phyloP scores from a whole-genome alignment of 2,797 vertebrate genomes.

The Pelobates cultripes region DNA sequence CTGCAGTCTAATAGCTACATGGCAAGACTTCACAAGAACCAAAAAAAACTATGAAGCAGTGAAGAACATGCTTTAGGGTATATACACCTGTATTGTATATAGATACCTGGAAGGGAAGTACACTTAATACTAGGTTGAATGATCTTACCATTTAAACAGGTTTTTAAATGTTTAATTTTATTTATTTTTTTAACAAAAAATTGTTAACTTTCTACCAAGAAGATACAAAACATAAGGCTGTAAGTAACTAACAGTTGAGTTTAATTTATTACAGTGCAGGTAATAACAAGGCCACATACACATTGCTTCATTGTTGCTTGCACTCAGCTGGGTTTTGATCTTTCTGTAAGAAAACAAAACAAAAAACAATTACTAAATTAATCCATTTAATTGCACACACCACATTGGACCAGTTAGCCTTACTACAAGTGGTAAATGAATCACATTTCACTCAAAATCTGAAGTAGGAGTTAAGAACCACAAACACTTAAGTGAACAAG shows the following conservation, averaged over 20 bases:
- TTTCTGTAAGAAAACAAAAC: slow-evolving; percentile 82
- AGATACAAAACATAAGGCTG: slow-evolving; percentile 99
- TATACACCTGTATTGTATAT: slow-evolving; percentile 69
- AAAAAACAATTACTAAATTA: neutral
- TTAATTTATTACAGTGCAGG: slow-evolving; percentile 95
- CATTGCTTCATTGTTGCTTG: slow-evolving; percentile 95
- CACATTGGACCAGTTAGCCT: too few species aligned
- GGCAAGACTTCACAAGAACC: slow-evolving; percentile 91
- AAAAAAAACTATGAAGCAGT: slow-evolving; percentile 87
- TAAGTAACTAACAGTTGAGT: slow-evolving; percentile 92
- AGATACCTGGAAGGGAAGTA: slow-evolving; percentile 79
- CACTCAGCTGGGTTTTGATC: slow-evolving; percentile 95
- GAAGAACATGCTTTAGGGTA: slow-evolving; percentile 86
- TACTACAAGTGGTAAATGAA: too few species aligned
- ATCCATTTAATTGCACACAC: too few species aligned
- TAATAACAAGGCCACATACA: slow-evolving; percentile 88
- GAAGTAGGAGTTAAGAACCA: too few species aligned
- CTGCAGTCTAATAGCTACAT: slow-evolving; percentile 89
- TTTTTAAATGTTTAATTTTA: slow-evolving; percentile 77
- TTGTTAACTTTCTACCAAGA: slow-evolving; percentile 91
- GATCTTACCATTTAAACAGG: slow-evolving; percentile 81
- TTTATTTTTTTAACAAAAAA: slow-evolving; percentile 83
- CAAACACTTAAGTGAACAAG: too few species aligned
- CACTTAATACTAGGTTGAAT: slow-evolving; percentile 88
- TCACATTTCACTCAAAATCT: too few species aligned